phyloP scores from a whole-genome alignment of 2,888 invertebrate species.

The Ennomos quercinarius region DNA sequence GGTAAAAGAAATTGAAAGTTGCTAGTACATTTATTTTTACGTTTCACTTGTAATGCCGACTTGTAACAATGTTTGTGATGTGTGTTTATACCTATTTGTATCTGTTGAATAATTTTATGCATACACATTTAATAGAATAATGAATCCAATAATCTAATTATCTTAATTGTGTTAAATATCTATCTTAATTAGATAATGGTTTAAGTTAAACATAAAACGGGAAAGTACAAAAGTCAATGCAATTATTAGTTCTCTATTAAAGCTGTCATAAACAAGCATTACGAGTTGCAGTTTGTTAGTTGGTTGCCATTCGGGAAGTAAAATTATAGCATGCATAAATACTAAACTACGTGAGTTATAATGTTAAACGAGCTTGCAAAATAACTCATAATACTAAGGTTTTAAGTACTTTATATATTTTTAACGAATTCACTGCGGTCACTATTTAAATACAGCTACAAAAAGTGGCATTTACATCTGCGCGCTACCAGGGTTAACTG shows the following conservation, averaged over 20 bases:
- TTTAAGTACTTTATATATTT: too few relatives aligned
- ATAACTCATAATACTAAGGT: too few relatives aligned
- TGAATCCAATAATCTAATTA: background rate
- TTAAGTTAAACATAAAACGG: constrained; percentile 37
- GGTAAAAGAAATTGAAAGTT: constrained; percentile 51
- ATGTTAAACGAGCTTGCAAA: constrained; percentile 14
- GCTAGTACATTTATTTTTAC: constrained; percentile 14
- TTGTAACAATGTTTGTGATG: constrained; percentile 8
- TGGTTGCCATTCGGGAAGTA: constrained; percentile 59
- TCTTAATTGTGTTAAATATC: constrained; percentile 1
- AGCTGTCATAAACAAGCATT: constrained; percentile 54
- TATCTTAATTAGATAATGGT: constrained; percentile 15
- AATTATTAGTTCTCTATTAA: constrained; percentile 57
- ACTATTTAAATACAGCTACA: too few relatives aligned
- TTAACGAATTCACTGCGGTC: too few relatives aligned
- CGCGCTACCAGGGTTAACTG: too few relatives aligned
- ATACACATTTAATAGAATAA: constrained; percentile 8
- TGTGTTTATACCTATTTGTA: constrained; percentile 16
- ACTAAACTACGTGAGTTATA: constrained; percentile 48
- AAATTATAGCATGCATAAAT: constrained; percentile 55
- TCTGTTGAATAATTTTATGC: constrained; percentile 11
- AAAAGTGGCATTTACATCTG: too few relatives aligned
- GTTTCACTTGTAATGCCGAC: too few relatives aligned
- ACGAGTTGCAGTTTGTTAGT: constrained; percentile 46
- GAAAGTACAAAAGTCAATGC: constrained; percentile 53